These are phyloP conservation scores for Fratercula arctica DNA, from an alignment of 2,797 vertebrate species.

Conservation along the genomic window DNA sequence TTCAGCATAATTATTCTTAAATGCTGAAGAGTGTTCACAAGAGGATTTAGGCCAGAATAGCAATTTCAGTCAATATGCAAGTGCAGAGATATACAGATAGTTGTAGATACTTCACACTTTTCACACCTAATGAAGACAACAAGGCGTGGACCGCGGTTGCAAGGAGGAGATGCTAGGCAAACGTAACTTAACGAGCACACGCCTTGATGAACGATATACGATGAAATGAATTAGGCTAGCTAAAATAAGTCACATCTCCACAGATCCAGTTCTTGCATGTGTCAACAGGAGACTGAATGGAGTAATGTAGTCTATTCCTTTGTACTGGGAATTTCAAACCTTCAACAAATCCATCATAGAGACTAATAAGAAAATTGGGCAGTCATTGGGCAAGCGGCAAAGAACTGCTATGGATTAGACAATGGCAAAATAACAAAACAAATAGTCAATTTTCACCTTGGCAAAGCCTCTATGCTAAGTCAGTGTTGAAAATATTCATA, in stretches of 20 bases:
- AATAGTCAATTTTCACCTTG: constrained; percentile 29
- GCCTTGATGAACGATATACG: rapidly evolving
- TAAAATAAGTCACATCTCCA: neutral
- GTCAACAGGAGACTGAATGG: neutral
- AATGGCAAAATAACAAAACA: constrained; percentile 6
- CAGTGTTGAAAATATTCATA: constrained; percentile 30
- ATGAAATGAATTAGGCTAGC: neutral
- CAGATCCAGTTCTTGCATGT: neutral
- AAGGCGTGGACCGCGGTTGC: neutral
- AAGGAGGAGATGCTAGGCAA: neutral
- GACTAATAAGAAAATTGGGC: neutral
- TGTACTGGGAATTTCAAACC: neutral
- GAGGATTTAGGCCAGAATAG: neutral
- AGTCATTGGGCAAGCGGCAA: neutral
- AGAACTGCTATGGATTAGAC: neutral
- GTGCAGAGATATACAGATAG: neutral
- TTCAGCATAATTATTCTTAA: constrained; percentile 34
- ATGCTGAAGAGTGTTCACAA: neutral
- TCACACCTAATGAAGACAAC: neutral
- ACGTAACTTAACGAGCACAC: neutral
- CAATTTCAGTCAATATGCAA: neutral
- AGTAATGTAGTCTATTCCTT: neutral
- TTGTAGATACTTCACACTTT: neutral
- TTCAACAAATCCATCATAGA: neutral
- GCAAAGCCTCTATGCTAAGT: constrained; percentile 15